Evolutionary conservation across 2,888 invertebrate species (phyloP), one percentile per base, ranked within the genome.

Genomic region (Harmothoe impar): DNA sequence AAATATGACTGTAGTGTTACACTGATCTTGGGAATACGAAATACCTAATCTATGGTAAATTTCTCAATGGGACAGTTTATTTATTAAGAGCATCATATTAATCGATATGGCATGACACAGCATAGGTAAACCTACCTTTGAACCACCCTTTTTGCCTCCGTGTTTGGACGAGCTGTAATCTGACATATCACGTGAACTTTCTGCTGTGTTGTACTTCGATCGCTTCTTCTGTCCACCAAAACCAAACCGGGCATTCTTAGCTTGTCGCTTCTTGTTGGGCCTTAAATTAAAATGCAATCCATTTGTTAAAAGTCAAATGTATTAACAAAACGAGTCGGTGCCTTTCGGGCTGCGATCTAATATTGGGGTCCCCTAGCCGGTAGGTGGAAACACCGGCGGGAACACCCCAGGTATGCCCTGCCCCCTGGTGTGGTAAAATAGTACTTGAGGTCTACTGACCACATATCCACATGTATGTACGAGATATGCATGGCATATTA

Each of bases 141-240:
- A 33, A 12, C 29, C 33, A 1, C 56, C 33, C 31, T 56, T 56
- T 29, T 86, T 52, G 25, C 89, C 84, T 43, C 51, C 77, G 56
- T 92, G 90, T 81, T 91, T 91, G 25, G 89, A 91, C 25, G 78
- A 56, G 51, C 91, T 93, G 91, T 91, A 93, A 29, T 92, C 92
- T 43, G 90, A 89, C 90, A 92, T 92, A 89, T 94, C 94, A 35
- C 93, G 92, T 31, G 94, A 92, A 92, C 98, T 98, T 0, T 98
- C 97, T 93, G 97, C 97, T 0, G 98, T 98, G 94, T 99, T 99
- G 84, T 97, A 96, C 95, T 99, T 99, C 0, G 97, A 97, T 0
- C 98, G 98, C 94, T 98, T 97, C 96, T 99, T 99, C 95, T 98
- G 98, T 0, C 99, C 99, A 54, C 99, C 99, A 96, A 98, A 99